Percentiles rank a stretch among this genome's conserved stretches.
phyloP scores from a whole-genome alignment of 2,797 vertebrate genomes.

The Streptopelia turtur region DNA sequence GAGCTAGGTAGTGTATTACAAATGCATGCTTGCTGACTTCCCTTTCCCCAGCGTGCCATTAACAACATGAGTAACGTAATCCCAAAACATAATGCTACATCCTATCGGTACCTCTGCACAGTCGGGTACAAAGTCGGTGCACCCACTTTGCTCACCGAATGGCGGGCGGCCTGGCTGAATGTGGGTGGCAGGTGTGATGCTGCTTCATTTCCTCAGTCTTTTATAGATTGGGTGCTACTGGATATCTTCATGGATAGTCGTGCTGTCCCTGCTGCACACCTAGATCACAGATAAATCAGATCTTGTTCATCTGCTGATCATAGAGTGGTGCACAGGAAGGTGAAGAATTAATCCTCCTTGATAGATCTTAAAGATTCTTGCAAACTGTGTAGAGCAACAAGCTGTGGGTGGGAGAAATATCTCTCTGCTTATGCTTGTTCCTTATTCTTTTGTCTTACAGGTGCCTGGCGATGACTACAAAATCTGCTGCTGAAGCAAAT shows the following conservation, averaged over 20 bases:
- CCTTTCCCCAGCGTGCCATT: not conserved
- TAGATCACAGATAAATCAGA: not conserved
- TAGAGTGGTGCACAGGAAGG: not conserved
- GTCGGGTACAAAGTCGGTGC: not conserved
- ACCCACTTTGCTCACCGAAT: not conserved
- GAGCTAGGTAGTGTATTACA: conserved; percentile 19
- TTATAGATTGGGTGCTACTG: not conserved
- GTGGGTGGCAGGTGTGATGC: too few relatives aligned
- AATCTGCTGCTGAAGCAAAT: not conserved
- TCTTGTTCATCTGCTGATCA: not conserved
- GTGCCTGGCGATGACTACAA: not conserved
- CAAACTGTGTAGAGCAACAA: not conserved
- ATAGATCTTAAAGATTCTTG: not conserved
- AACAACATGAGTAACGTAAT: not conserved
- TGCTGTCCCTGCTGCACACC: not conserved
- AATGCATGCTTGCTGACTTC: not conserved
- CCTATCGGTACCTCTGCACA: not conserved
- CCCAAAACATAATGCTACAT: not conserved
- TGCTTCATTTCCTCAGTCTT: not conserved
- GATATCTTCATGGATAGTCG: not conserved
- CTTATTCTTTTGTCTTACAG: conserved; percentile 54
- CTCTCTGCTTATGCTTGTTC: not conserved
- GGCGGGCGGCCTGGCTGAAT: not conserved
- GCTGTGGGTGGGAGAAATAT: not conserved
- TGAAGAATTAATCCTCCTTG: not conserved